Conservation (phyloP, 2,888 invertebrate species). For the Scaptomyza tumidula region DNA sequence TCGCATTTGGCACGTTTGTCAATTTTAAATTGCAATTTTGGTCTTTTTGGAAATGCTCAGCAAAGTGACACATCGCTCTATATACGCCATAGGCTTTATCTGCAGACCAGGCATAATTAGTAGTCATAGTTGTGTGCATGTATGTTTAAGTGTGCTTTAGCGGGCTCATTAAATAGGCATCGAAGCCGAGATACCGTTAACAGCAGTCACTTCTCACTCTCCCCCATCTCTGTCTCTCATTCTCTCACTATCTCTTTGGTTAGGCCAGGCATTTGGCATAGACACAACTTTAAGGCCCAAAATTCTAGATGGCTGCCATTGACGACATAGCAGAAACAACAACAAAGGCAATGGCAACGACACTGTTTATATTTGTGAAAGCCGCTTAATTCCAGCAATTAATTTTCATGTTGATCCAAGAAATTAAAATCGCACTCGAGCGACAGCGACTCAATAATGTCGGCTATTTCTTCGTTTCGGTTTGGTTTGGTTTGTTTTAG, state of each 20-base stretch:
- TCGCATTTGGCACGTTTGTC: slow-evolving; percentile 31
- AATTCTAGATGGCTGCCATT: background rate
- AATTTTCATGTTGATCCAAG: slow-evolving; percentile 82
- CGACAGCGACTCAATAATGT: slow-evolving; percentile 21
- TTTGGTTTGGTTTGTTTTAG: background rate
- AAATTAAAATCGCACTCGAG: slow-evolving; percentile 76
- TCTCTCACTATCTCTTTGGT: background rate
- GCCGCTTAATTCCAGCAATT: slow-evolving; percentile 82
- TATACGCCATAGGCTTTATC: slow-evolving; percentile 3
- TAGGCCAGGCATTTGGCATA: slow-evolving; percentile 24
- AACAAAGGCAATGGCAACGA: slow-evolving; percentile 1
- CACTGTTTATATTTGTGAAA: slow-evolving; percentile 62
- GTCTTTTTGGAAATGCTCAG: slow-evolving; percentile 32
- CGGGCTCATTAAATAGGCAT: slow-evolving; percentile 60
- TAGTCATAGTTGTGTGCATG: slow-evolving; percentile 6
- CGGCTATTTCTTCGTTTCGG: slow-evolving; percentile 5
- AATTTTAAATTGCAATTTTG: slow-evolving; percentile 65
- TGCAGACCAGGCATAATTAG: slow-evolving; percentile 62
- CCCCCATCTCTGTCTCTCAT: background rate
- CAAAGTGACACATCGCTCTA: slow-evolving; percentile 24
- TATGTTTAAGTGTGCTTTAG: slow-evolving; percentile 9
- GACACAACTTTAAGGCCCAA: slow-evolving; percentile 7
- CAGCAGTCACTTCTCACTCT: slow-evolving; percentile 1
- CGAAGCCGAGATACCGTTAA: slow-evolving; percentile 34
- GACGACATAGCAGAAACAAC: slow-evolving; percentile 2